Evolutionary conservation across 30 jellyfish, hydroid and myxozoan species (phyloP).

Genomic region (Hydractinia symbiolongicarpus): DNA sequence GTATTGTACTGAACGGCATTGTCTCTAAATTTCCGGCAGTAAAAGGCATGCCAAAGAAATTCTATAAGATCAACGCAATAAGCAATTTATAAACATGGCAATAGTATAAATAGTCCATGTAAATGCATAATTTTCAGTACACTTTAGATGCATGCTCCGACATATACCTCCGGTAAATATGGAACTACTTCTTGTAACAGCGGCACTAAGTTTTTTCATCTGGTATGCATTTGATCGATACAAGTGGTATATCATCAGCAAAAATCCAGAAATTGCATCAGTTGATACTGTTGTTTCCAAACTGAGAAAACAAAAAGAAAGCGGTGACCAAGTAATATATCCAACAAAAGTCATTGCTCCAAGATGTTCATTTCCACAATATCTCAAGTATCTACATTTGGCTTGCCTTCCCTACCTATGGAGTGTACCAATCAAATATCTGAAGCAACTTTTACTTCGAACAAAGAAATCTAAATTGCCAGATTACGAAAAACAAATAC

Average conservation of each 20-base stretch:
- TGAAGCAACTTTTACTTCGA: not conserved
- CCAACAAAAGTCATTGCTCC: constrained; percentile 4
- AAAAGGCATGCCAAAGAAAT: too few species aligned
- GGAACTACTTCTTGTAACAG: too few species aligned
- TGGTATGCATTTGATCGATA: constrained; percentile 10
- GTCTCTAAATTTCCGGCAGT: too few species aligned
- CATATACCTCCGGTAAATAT: too few species aligned
- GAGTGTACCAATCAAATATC: constrained; percentile 1
- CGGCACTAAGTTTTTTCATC: not conserved
- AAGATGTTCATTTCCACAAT: not conserved
- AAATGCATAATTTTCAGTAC: too few species aligned
- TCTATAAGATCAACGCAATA: too few species aligned
- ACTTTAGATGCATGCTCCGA: too few species aligned
- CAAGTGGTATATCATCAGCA: constrained; percentile 6
- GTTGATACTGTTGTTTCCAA: not conserved
- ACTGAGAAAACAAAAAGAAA: not conserved
- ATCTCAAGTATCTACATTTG: constrained; percentile 12
- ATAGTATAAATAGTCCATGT: too few species aligned
- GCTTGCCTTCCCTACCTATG: constrained; percentile 18
- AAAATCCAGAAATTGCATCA: constrained; percentile 3
- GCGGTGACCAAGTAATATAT: not conserved
- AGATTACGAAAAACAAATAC: not conserved
- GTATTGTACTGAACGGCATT: too few species aligned
- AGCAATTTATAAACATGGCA: too few species aligned
- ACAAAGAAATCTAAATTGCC: not conserved